Evolutionary conservation across 2,797 vertebrate species (phyloP).

Genomic region (Falco peregrinus): DNA sequence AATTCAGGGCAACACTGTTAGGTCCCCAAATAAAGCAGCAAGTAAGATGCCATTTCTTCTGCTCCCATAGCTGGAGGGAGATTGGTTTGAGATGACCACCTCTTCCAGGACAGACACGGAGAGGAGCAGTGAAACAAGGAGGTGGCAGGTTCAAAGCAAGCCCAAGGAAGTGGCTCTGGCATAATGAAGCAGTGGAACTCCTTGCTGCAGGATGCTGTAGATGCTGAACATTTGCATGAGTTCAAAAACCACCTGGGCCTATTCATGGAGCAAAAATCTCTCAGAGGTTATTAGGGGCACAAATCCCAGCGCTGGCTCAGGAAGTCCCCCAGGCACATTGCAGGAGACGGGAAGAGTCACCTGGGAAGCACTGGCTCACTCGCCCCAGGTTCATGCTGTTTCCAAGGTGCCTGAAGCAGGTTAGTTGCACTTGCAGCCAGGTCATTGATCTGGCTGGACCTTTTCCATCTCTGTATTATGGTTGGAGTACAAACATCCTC

Average conservation of each 20-base stretch:
- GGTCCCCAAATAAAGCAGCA: neutral
- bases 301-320: neutral
- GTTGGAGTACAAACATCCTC: neutral
- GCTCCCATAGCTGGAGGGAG: neutral
- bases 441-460: neutral
- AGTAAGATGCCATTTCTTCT: neutral
- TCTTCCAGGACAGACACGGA: neutral
- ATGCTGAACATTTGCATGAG: slow-evolving; percentile 32
- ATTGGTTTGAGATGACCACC: neutral
- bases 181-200: slow-evolving; percentile 22
- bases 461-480: neutral
- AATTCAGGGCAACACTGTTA: neutral
- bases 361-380: neutral
- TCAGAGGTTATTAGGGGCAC: neutral
- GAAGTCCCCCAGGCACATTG: slow-evolving; percentile 26
- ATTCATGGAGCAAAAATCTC: slow-evolving; percentile 12
- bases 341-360: neutral
- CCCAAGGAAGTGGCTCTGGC: slow-evolving; percentile 8
- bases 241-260: neutral
- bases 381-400: neutral
- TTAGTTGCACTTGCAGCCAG: neutral
- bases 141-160: neutral
- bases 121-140: neutral
- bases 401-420: neutral
- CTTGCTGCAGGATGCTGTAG: neutral